Base-by-base conservation (phyloP, 2,797 vertebrate genomes). In the Arrhamphus sclerolepis region DNA sequence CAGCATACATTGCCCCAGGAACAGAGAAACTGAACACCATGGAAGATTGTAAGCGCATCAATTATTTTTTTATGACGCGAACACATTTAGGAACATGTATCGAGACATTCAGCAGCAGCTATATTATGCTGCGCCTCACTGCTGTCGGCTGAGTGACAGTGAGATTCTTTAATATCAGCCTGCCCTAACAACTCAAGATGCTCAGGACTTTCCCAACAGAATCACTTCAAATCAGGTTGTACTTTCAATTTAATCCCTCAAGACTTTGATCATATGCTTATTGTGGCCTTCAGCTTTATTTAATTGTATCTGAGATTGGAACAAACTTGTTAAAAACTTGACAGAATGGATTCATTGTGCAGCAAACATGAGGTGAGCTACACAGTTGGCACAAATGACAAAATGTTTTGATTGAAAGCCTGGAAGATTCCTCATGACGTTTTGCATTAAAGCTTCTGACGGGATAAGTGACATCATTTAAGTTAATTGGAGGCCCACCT, bases 1-100 rank as follows among this genome's bases (percentile, higher is more conserved):
- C 31, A 11, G 8, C 31, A 11, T 34, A 34, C 13, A 34, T 11
- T 68, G 71, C 76, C 79, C 44, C 81, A 29, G 2, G 55, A 87
- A 85, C 79, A 9, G 82, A 73, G 74, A 73, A 80, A 66, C 17
- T n/a, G 54, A 82, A 62, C 69, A 40, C 64, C 75, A 59, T 47
- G 46, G 54, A 82, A 64, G 72, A 72, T 54, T 48, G 71, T 76
- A 67, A 72, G 70, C 61, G 51, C 68, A 77, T 77, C 79, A 73
- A 79, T 88, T 82, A 77, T 34, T 85, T 85, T 76, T 82, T 86
- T 80, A 78, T 85, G 81, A 83, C 57, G 71, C 66, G 71, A 86
- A 85, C 66, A 51, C 78, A 81, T 85, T 85, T 71, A 62, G 70
- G 80, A 67, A 71, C 73, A 77, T 71, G 73, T 56, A 81, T 63